Percentiles rank a stretch among this genome's conserved stretches.
Evolutionary conservation across 2,888 invertebrate genomes (phyloP).

Genomic region (Rhopalosiphum nymphaeae): DNA sequence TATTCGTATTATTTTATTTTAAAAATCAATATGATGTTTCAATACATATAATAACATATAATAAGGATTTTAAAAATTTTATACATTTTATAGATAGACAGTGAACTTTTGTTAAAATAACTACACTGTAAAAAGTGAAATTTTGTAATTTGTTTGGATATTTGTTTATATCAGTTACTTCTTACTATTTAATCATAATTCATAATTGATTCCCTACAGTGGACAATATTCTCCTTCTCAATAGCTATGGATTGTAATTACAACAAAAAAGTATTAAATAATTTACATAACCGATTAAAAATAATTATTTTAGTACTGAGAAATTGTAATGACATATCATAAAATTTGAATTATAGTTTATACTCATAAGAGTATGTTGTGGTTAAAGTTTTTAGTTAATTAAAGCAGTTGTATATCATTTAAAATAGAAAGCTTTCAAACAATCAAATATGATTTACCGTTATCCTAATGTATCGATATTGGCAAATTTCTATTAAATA

Average conservation of each 20-base stretch:
- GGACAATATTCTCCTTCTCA: background rate
- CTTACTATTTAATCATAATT: background rate
- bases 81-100: background rate
- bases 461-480: background rate
- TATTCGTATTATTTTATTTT: background rate
- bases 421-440: background rate
- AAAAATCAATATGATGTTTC: too few species aligned
- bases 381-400: background rate
- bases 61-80: background rate
- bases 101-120: background rate
- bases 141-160: background rate
- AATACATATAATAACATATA: too few species aligned
- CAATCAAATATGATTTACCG: constrained; percentile 21
- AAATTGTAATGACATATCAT: background rate
- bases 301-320: background rate
- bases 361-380: background rate
- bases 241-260: background rate
- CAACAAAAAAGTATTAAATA: background rate
- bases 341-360: background rate
- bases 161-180: background rate
- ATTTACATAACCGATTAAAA: background rate
- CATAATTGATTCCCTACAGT: background rate
- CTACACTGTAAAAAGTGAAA: background rate
- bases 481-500: constrained; percentile 5
- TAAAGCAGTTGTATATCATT: background rate